Evolutionary conservation across 2,888 invertebrate species (phyloP), one percentile per base, ranked within the genome.

Genomic region (Charanyca ferruginea): DNA sequence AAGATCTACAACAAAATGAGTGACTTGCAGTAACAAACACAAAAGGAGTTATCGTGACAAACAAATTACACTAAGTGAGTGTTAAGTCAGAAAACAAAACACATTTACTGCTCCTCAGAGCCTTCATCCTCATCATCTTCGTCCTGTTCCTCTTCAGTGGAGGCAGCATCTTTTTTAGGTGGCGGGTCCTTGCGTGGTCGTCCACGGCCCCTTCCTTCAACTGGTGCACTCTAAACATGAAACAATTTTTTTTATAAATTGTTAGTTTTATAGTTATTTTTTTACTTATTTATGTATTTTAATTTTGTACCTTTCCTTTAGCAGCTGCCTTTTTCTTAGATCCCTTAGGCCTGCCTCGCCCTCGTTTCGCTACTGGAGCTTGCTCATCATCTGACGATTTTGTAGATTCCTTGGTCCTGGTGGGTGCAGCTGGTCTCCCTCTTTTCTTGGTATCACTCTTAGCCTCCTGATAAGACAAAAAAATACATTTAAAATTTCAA

Each of bases 331-430:
- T 96, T 88, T 96, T 96, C 89, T 96, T 96, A 25, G 96, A 92
- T 42, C 96, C 96, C 82, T 96, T 96, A 25, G 96, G 96, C 78
- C 96, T 92, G 77, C 96, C 96, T 85, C 96, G 89, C 23, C 96
- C 96, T 86, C 96, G 89, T 90, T 96, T 96, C 53, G 93, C 95
- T 85, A 93, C 93, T 61, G 96, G 95, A 71, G 95, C 95, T 71
- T 95, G 95, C 81, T 96, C 96, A 86, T 95, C 95, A 85, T 95
- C 95, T 11, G 96, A 95, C 16, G 95, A 94, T 80, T 95, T 95
- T 68, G 96, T 92, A n/a, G 96, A 93, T 85, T 96, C 96, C 87
- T 96, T 96, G 75, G 92, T 91, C 86, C 93, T 94, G 7, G 92
- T 85, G 25, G 94, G 84, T 62, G 91, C 93, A 67, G 94, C 88